Evolutionary conservation across 2,888 invertebrate species (phyloP), one percentile per base, ranked within the genome.

Genomic region (Zelleria hepariella): DNA sequence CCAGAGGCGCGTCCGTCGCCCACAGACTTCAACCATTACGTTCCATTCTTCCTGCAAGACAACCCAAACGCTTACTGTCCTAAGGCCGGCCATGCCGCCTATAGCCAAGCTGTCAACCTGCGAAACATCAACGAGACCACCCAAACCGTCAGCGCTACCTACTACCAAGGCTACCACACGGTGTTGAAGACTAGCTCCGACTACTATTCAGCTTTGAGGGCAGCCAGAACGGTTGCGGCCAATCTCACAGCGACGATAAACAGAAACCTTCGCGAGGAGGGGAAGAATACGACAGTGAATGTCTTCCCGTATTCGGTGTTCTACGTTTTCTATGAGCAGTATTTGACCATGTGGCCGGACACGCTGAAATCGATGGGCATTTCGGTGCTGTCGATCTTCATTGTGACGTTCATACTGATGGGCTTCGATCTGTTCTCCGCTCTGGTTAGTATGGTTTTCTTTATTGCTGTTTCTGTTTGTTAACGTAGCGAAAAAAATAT

Each of bases 321-420:
- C 88, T 99, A 99, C 79, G 98, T 99, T 25, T 99, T 97, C 88
- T 99, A 99, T 78, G 99, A 99, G 78, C 99, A 99, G 86, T 99
- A 99, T 82, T 88, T 98, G 65, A 97, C 97, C 7, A 97, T 98
- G 92, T 96, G 98, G 94, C 91, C 94, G 0, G 97, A 98, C 72
- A 96, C 98, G 0, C 77, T 97, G 32, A 91, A 93, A 74, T 96
- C 96, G 70, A 91, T 99, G 82, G 93, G 94, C 20, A 93, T 98
- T 60, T 98, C 98, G 18, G 89, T 98, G 61, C 83, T 93, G 2
- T 97, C 98, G n/a, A 98, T 99, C 63, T 98, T 99, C 80, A 90
- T 97, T 26, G 98, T 98, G 6, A 97, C 98, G 0, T 96, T 97
- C 85, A 70, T 97, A 18, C 82, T 98, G 64, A 96, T 98, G 92